Evolutionary conservation across 1,140 invertebrate genomes (phyloP), one percentile per base, ranked within the genome.

Genomic region (Chelonus insularis): DNA sequence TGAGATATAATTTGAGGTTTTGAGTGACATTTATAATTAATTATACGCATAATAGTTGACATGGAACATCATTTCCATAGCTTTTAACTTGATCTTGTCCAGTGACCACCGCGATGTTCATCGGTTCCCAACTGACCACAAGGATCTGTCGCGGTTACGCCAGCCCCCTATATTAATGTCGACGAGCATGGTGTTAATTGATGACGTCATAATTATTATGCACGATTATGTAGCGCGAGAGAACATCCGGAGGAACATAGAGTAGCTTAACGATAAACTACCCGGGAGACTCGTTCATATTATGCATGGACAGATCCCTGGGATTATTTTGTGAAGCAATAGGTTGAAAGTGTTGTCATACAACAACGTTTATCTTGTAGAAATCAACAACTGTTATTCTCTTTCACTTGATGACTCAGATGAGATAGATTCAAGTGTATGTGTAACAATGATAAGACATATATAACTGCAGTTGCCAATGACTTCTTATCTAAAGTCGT

Each of bases 121-220:
- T 51, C 12, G 9, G 16, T 32, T 60, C 51, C 47, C 50, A 34
- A 55, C 20, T 47, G 39, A 61, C 51, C 50, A 41, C 50, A 54
- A 61, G 52, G 59, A 61, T 55, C 51, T 45, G 41, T 61, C 51
- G 37, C 51, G 58, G 36, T 20, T 18, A 50, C 36, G 50, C 45
- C 45, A 12, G 14, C 43, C 11, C 8, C 32, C 51, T 29, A 60
- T 60, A 68, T 68, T 68, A 68, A 68, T 63, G 66, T 68, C 66
- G 63, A 52, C 57, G 23, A 47, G 51, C 61, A 45, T 62, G 39
- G 32, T 56, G 58, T 60, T 68, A 68, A 68, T 68, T 68, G 63
- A 68, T 65, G 66, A 68, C 63, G 63, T 62, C 60, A 63, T 68
- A 68, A 68, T 68, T 68, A 68, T 68, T 65, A 68, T 68, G 60